These are phyloP conservation scores for Nasonovia ribisnigri DNA, from an alignment of 2,888 invertebrate genomes.

Conservation along the genomic window DNA sequence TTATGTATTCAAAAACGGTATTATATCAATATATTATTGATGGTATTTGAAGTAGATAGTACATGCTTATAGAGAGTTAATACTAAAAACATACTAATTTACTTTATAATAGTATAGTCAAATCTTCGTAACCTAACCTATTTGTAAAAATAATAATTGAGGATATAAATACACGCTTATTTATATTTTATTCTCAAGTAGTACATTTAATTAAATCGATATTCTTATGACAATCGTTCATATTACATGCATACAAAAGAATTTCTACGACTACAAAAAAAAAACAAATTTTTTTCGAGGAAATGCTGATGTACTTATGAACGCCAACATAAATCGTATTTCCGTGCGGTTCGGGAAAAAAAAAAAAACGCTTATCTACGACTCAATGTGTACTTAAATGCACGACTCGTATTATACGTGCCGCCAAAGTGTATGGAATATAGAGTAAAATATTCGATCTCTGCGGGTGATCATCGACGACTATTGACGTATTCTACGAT, in stretches of 20 bases:
- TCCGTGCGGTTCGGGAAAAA: background rate
- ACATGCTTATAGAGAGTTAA: background rate
- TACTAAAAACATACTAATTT: background rate
- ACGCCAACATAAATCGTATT: background rate
- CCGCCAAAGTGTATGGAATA: background rate
- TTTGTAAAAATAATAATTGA: background rate
- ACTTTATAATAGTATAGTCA: background rate
- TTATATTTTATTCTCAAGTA: background rate
- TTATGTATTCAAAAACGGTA: background rate
- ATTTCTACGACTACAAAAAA: background rate
- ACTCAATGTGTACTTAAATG: background rate
- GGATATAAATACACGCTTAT: background rate
- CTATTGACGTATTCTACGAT: background rate
- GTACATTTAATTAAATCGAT: background rate
- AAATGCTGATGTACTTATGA: background rate
- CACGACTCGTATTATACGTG: slow-evolving; percentile 12
- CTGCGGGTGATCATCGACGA: background rate
- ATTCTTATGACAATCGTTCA: background rate
- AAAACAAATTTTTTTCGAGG: background rate
- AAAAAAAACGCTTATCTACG: background rate
- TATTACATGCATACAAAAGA: background rate
- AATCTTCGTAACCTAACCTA: background rate
- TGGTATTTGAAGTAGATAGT: background rate
- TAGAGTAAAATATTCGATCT: slow-evolving; percentile 1
- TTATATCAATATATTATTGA: background rate